A percentile compares a stretch with the other conserved stretches of the same genome.
phyloP scores from a whole-genome alignment of 2,888 invertebrate genomes.

The Hylaea fasciaria region DNA sequence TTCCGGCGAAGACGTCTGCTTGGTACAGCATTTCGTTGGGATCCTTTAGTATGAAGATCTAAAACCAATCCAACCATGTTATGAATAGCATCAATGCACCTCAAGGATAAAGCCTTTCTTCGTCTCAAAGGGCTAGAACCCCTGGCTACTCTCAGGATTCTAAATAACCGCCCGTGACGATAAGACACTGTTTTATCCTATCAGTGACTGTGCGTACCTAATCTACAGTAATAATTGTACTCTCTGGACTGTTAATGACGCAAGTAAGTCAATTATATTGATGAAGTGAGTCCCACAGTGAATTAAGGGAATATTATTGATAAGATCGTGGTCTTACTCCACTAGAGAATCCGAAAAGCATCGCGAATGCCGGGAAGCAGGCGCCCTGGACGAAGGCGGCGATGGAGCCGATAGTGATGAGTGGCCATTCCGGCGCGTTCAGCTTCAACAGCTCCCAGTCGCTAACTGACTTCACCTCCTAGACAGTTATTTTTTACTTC shows the following conservation, averaged over 20 bases:
- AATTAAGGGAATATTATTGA: neutral
- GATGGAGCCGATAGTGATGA: constrained; percentile 84
- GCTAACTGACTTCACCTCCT: constrained; percentile 66
- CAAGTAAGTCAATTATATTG: no score
- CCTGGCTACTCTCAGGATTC: no score
- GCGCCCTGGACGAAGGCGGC: constrained; percentile 87
- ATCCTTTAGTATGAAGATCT: constrained; percentile 86
- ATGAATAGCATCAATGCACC: neutral
- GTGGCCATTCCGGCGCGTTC: constrained; percentile 87
- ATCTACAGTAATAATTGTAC: no score
- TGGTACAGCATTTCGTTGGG: constrained; percentile 80
- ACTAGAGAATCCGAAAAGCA: constrained; percentile 88
- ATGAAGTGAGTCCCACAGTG: no score
- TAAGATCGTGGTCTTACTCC: constrained; percentile 71
- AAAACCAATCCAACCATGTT: constrained; percentile 43
- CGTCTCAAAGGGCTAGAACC: no score
- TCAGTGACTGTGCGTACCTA: no score
- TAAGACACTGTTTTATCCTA: no score
- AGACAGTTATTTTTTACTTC: neutral
- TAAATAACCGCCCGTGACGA: no score
- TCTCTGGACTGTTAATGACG: no score
- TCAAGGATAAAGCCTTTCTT: no score
- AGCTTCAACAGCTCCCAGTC: constrained; percentile 84
- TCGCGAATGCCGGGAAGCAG: constrained; percentile 87
- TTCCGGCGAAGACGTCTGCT: constrained; percentile 86